Conservation (phyloP, 1,140 invertebrate species). For the Pogonus chalceus region DNA sequence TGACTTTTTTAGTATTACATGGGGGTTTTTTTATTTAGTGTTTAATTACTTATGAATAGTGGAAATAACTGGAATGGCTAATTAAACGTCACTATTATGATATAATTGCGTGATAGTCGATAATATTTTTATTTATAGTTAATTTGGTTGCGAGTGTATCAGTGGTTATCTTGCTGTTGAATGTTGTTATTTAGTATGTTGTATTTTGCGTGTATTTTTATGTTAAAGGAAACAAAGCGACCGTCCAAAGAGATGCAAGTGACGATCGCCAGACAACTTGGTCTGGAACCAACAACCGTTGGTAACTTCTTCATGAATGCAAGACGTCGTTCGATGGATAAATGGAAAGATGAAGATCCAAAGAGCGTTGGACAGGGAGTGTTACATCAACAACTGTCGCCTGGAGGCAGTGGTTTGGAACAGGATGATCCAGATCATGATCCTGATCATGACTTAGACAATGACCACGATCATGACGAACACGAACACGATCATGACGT, state of each 20-base stretch:
- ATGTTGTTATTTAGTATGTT: not conserved
- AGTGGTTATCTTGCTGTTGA: not conserved
- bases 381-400: slow-evolving; percentile 34
- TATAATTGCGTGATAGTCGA: too few species aligned
- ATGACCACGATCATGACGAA: slow-evolving; percentile 28
- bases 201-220: not conserved
- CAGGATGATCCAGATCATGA: slow-evolving; percentile 37
- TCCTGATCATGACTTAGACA: slow-evolving; percentile 34
- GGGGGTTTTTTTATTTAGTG: too few species aligned
- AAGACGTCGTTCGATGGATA: slow-evolving; percentile 92
- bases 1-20: too few species aligned
- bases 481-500: slow-evolving; percentile 31
- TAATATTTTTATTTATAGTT: too few species aligned
- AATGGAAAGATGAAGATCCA: slow-evolving; percentile 90
- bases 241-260: slow-evolving; percentile 99
- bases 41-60: too few species aligned
- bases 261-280: slow-evolving; percentile 94
- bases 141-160: not conserved
- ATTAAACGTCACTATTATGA: too few species aligned
- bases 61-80: too few species aligned
- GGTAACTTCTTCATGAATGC: slow-evolving; percentile 99
- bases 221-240: slow-evolving; percentile 91
- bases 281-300: slow-evolving; percentile 95
- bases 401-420: slow-evolving; percentile 33
- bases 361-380: slow-evolving; percentile 32